Conservation (phyloP, 1,140 invertebrate genomes). For the Heliconius congener region DNA sequence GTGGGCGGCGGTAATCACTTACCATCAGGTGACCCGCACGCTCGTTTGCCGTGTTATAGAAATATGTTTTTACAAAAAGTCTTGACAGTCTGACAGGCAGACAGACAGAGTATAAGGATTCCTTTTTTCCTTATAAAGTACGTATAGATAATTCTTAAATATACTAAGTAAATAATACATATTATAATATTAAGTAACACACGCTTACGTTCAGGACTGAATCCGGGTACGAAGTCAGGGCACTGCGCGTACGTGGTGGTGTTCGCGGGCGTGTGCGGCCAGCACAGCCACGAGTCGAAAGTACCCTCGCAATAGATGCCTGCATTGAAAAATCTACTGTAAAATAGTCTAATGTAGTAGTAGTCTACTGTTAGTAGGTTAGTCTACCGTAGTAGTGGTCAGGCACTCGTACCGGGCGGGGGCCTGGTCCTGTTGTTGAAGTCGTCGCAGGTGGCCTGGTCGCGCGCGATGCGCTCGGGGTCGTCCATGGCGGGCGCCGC, state of each 20-base stretch:
- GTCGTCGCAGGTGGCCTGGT: slow-evolving; percentile 47
- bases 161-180: no score
- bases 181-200: neutral
- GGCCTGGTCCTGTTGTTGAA: slow-evolving; percentile 52
- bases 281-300: slow-evolving; percentile 94
- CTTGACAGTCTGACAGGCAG: no score
- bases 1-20: no score
- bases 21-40: no score
- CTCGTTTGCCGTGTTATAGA: no score
- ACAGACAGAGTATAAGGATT: no score
- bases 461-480: slow-evolving; percentile 58
- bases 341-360: no score
- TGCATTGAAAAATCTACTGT: slow-evolving; percentile 27
- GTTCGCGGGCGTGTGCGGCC: slow-evolving; percentile 91
- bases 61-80: no score
- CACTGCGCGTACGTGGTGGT: slow-evolving; percentile 86
- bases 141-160: no score
- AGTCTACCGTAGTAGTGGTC: no score
- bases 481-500: slow-evolving; percentile 52
- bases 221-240: slow-evolving; percentile 89
- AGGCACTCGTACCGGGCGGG: slow-evolving; percentile 39
- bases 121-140: no score
- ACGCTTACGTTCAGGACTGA: slow-evolving; percentile 84
- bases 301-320: slow-evolving; percentile 86
- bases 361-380: no score